These are phyloP conservation scores for Seira musarum DNA, from an alignment of 2,888 invertebrate species.

Conservation along the genomic window DNA sequence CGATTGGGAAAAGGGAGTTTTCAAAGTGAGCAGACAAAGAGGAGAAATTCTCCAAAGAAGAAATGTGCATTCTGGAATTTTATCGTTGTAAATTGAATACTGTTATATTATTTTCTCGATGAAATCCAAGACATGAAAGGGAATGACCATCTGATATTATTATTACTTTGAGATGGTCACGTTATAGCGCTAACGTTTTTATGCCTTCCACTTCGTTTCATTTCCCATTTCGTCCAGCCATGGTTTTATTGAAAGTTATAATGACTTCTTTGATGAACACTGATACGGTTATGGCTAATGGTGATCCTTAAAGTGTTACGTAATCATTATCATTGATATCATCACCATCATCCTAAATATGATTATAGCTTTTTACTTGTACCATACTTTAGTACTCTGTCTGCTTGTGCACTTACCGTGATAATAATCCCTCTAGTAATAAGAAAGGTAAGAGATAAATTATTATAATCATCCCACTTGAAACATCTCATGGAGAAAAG, in stretches of 20 bases:
- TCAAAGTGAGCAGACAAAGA: background rate
- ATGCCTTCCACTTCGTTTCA: slow-evolving; percentile 43
- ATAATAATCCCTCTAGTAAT: slow-evolving; percentile 73
- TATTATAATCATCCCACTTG: background rate
- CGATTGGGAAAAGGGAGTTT: too few species aligned
- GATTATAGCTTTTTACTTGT: background rate
- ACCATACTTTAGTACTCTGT: background rate
- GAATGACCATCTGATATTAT: slow-evolving; percentile 46
- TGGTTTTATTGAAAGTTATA: slow-evolving; percentile 29
- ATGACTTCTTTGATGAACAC: slow-evolving; percentile 29
- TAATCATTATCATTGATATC: background rate
- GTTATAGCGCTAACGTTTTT: slow-evolving; percentile 33
- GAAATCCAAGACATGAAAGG: too few species aligned
- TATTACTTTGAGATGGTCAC: slow-evolving; percentile 38
- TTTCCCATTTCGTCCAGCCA: background rate
- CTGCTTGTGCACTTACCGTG: too few species aligned
- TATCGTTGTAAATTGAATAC: too few species aligned
- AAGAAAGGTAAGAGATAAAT: slow-evolving; percentile 68
- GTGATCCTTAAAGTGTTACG: slow-evolving; percentile 37
- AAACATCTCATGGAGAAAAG: background rate
- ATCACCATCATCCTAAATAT: slow-evolving; percentile 18
- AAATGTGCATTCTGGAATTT: too few species aligned
- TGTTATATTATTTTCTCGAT: too few species aligned
- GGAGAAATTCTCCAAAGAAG: too few species aligned
- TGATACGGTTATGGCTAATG: slow-evolving; percentile 38